Evolutionary conservation across 2,888 invertebrate species (phyloP).

Genomic region (Scaptomyza flava): DNA sequence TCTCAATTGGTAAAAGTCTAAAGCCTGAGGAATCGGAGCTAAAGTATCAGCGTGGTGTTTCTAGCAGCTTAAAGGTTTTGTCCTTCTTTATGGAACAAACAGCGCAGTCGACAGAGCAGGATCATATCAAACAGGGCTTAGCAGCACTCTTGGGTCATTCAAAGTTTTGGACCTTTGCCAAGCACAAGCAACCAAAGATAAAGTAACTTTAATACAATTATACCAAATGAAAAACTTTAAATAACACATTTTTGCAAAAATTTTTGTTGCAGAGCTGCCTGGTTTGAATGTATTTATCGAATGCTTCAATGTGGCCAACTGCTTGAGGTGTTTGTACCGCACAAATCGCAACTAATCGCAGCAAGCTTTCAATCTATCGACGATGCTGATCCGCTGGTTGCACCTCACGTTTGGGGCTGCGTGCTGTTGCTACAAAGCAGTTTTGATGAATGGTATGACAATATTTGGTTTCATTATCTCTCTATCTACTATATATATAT

Average conservation of each 20-base stretch:
- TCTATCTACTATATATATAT: background rate
- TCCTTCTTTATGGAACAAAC: constrained; percentile 87
- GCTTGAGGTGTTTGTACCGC: constrained; percentile 85
- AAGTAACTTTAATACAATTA: constrained; percentile 65
- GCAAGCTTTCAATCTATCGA: constrained; percentile 88
- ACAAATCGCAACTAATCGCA: constrained; percentile 86
- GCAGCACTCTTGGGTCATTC: constrained; percentile 86
- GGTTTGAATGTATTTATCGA: constrained; percentile 88
- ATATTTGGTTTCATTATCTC: background rate
- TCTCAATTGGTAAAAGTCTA: constrained; percentile 86
- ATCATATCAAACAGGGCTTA: constrained; percentile 82
- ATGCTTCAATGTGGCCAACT: constrained; percentile 86
- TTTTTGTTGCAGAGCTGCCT: constrained; percentile 85
- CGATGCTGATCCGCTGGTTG: constrained; percentile 88
- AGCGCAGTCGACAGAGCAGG: constrained; percentile 84
- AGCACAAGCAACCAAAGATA: constrained; percentile 85
- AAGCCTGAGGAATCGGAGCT: constrained; percentile 88
- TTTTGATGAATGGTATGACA: constrained; percentile 84
- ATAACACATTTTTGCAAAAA: background rate
- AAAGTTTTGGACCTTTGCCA: constrained; percentile 90
- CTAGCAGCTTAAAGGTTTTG: constrained; percentile 88
- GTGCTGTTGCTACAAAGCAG: constrained; percentile 87
- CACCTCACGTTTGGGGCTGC: constrained; percentile 91
- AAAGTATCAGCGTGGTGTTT: constrained; percentile 88
- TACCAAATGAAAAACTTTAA: background rate